These are phyloP conservation scores for Cheilosia vulpina DNA, from an alignment of 2,888 invertebrate genomes.

Conservation along the genomic window DNA sequence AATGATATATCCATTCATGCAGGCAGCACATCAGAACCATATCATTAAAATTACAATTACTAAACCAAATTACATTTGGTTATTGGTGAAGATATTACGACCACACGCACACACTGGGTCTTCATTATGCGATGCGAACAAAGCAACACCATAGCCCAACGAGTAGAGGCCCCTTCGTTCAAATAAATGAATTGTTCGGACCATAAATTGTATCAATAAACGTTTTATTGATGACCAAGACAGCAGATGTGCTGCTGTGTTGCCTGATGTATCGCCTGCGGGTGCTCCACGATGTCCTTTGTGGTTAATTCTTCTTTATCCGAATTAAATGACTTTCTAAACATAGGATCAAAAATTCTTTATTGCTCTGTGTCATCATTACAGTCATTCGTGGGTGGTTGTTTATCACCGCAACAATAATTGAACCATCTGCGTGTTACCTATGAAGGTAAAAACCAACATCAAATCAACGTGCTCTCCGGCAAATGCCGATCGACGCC, in stretches of 20 bases:
- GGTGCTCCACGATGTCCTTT: not conserved
- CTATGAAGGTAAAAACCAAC: no score
- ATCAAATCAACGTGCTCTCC: not conserved
- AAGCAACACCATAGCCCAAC: not conserved
- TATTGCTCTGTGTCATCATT: not conserved
- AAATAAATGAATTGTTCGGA: constrained; percentile 9
- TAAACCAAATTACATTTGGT: not conserved
- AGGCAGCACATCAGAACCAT: not conserved
- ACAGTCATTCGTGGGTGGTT: not conserved
- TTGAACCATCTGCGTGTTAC: not conserved
- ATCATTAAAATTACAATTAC: not conserved
- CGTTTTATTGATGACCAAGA: constrained; percentile 10
- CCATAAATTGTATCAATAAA: constrained; percentile 17
- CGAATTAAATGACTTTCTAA: not conserved
- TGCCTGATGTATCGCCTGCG: not conserved
- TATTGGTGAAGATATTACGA: no score
- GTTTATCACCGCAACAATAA: not conserved
- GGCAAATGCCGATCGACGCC: constrained; percentile 1
- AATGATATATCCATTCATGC: constrained; percentile 4
- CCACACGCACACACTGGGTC: no score
- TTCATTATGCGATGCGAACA: no score
- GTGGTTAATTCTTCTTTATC: not conserved
- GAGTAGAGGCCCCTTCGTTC: not conserved
- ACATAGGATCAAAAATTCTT: not conserved
- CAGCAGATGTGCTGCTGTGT: not conserved